Percentiles rank a stretch among this genome's conserved stretches.
These are phyloP conservation scores for Pelusios castaneus DNA, from an alignment of 2,113 vertebrate genomes.

Conservation along the genomic window DNA sequence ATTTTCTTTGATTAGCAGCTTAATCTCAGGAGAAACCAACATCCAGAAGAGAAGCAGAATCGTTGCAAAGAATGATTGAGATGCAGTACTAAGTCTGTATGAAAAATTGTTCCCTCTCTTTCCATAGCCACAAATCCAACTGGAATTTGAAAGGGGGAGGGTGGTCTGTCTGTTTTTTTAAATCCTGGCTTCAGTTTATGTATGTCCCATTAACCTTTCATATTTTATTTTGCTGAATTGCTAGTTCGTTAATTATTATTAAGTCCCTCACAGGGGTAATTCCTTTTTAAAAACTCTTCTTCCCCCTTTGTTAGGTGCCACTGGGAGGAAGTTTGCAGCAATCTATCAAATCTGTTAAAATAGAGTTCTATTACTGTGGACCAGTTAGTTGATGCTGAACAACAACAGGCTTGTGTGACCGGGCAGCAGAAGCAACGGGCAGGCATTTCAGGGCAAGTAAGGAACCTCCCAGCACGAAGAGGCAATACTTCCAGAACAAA, in stretches of 20 bases:
- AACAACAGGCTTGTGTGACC: neutral
- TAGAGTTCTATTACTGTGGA: neutral
- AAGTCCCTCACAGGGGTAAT: neutral
- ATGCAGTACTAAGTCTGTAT: neutral
- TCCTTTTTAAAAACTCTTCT: neutral
- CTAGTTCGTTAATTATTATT: neutral
- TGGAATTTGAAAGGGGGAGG: neutral
- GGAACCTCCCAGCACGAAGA: neutral
- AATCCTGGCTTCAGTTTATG: neutral
- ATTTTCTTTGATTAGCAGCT: neutral
- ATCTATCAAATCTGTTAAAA: neutral
- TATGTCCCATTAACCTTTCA: neutral
- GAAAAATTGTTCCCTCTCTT: neutral
- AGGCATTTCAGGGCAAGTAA: neutral
- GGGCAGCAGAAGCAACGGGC: neutral
- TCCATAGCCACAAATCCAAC: neutral
- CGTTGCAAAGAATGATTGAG: neutral
- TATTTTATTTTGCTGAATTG: neutral
- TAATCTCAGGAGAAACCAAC: neutral
- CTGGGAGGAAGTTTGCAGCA: neutral
- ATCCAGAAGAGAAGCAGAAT: neutral
- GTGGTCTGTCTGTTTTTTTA: neutral
- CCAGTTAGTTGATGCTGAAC: neutral
- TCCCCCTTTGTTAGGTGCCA: neutral
- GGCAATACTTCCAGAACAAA: rapidly evolving